phyloP scores from a whole-genome alignment of 2,888 invertebrate genomes.

The Nomada goodeniana region DNA sequence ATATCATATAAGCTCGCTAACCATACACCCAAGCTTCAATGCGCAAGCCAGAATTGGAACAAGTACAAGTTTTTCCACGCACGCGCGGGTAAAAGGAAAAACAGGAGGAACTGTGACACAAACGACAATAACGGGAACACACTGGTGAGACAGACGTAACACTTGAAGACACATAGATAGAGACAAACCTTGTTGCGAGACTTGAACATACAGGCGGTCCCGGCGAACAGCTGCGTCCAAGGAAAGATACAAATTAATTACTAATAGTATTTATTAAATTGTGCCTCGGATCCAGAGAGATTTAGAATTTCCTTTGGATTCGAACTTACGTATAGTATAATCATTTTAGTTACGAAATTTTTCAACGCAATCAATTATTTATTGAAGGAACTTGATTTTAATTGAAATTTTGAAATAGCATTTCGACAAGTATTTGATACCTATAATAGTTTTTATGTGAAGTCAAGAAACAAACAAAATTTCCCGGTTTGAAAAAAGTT shows the following conservation, averaged over 20 bases:
- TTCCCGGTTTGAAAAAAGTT: too few species aligned
- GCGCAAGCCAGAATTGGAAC: neutral
- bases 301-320: constrained; percentile 41
- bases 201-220: constrained; percentile 85
- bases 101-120: constrained; percentile 16
- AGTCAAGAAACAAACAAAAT: too few species aligned
- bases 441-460: too few species aligned
- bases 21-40: neutral
- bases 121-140: constrained; percentile 30
- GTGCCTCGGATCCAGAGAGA: constrained; percentile 32
- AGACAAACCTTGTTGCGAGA: constrained; percentile 84
- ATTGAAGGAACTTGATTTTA: too few species aligned
- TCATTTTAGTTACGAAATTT: too few species aligned
- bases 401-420: too few species aligned
- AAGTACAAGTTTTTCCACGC: constrained; percentile 16
- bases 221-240: constrained; percentile 85
- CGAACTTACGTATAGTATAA: too few species aligned
- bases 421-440: too few species aligned
- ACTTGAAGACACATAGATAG: constrained; percentile 57
- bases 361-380: too few species aligned
- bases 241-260: constrained; percentile 72
- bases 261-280: constrained; percentile 48
- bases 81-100: neutral
- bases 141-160: constrained; percentile 47
- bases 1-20: neutral